These are phyloP conservation scores for Pelusios castaneus DNA, from an alignment of 2,113 vertebrate genomes.

Conservation along the genomic window DNA sequence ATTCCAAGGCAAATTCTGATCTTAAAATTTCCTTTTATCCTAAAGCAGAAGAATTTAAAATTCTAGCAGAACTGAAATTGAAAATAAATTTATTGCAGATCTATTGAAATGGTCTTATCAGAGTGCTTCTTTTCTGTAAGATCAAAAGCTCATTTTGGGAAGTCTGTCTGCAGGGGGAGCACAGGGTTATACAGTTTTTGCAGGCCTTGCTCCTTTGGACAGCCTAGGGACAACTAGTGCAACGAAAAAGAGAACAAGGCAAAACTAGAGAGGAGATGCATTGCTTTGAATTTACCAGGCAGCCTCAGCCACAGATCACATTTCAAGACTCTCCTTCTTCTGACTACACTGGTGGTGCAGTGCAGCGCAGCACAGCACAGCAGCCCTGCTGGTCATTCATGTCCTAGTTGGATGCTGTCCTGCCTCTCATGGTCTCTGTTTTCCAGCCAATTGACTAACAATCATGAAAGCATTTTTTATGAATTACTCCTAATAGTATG, in stretches of 20 bases:
- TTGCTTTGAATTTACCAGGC: background rate
- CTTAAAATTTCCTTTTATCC: background rate
- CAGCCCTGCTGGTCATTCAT: background rate
- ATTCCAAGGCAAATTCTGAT: background rate
- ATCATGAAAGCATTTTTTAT: background rate
- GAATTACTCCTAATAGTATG: background rate
- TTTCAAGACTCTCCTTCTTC: background rate
- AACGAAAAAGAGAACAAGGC: background rate
- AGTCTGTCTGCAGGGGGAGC: background rate
- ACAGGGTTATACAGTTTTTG: background rate
- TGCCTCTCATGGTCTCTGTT: background rate
- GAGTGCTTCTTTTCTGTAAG: background rate
- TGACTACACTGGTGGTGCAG: background rate
- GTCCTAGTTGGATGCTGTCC: background rate
- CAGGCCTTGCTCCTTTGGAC: background rate
- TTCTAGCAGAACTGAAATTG: background rate
- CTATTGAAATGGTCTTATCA: background rate
- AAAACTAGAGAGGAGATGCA: background rate
- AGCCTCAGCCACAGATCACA: background rate
- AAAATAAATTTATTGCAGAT: background rate
- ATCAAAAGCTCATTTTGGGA: background rate
- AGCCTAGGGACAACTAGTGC: background rate
- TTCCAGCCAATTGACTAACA: background rate
- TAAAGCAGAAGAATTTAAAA: background rate
- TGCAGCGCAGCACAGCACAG: no score